Conservation (phyloP, 2,888 invertebrate species). For the Amphiduros pacificus region DNA sequence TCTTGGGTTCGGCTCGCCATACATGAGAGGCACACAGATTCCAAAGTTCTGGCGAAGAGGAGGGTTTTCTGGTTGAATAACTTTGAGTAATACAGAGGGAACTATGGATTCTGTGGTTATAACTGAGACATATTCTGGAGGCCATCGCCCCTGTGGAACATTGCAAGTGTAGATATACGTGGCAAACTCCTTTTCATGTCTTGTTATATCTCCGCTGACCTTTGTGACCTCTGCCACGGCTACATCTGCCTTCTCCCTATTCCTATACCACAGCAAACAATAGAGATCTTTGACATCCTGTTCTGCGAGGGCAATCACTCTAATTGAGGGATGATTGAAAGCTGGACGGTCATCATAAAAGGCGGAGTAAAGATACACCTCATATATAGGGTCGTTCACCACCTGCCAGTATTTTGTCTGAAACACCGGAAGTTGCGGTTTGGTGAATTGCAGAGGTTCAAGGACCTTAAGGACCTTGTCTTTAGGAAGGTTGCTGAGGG, state of each 20-base stretch:
- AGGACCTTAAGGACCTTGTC: too few species aligned
- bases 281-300: neutral
- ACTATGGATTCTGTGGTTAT: neutral
- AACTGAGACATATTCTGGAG: neutral
- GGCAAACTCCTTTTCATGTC: neutral
- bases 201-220: neutral
- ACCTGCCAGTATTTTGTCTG: too few species aligned
- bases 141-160: neutral
- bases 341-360: neutral
- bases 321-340: neutral
- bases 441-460: too few species aligned
- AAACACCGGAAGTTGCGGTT: too few species aligned
- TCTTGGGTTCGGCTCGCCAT: neutral
- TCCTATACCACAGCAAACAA: constrained; percentile 1
- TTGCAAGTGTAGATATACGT: neutral
- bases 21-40: neutral
- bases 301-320: neutral
- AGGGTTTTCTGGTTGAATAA: neutral
- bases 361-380: neutral
- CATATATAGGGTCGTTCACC: neutral
- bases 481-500: too few species aligned
- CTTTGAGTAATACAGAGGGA: neutral
- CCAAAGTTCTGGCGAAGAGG: neutral
- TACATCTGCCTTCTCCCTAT: neutral
- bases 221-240: neutral